These are phyloP conservation scores for Caranx ignobilis DNA, from an alignment of 2,113 vertebrate species.

Conservation along the genomic window DNA sequence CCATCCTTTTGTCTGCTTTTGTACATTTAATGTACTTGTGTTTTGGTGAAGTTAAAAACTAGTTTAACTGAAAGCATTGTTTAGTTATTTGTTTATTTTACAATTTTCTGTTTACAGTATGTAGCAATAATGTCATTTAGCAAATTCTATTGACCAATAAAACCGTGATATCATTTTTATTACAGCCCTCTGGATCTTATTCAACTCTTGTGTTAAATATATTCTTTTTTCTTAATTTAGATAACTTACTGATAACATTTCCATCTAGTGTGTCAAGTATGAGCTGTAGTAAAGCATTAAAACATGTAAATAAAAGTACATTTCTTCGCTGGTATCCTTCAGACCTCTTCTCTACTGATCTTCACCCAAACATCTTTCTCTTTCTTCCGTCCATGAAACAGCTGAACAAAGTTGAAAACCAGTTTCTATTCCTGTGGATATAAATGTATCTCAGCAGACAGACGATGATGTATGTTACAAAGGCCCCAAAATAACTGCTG, in stretches of 20 bases:
- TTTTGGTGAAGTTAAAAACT: too few relatives aligned
- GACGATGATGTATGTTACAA: slow-evolving; percentile 68
- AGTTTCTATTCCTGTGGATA: slow-evolving; percentile 74
- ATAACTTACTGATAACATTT: neutral
- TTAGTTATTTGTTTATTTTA: too few relatives aligned
- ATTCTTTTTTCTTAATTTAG: neutral
- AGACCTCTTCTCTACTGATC: neutral
- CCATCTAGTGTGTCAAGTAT: neutral
- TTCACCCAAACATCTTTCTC: neutral
- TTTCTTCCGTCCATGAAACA: neutral
- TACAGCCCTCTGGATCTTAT: too few relatives aligned
- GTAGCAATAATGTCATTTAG: too few relatives aligned
- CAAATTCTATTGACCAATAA: too few relatives aligned
- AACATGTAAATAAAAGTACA: neutral
- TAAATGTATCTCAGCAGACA: slow-evolving; percentile 67
- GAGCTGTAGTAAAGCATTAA: neutral
- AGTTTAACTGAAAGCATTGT: too few relatives aligned
- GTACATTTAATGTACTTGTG: too few relatives aligned
- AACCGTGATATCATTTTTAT: too few relatives aligned
- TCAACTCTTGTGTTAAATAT: too few relatives aligned
- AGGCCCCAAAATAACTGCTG: slow-evolving; percentile 65
- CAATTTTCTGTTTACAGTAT: too few relatives aligned
- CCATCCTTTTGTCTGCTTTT: too few relatives aligned
- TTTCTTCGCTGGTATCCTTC: neutral
- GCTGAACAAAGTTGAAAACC: slow-evolving; percentile 38